These are phyloP conservation scores for Paracanthobrama guichenoti DNA, from an alignment of 2,113 vertebrate genomes.

Conservation along the genomic window DNA sequence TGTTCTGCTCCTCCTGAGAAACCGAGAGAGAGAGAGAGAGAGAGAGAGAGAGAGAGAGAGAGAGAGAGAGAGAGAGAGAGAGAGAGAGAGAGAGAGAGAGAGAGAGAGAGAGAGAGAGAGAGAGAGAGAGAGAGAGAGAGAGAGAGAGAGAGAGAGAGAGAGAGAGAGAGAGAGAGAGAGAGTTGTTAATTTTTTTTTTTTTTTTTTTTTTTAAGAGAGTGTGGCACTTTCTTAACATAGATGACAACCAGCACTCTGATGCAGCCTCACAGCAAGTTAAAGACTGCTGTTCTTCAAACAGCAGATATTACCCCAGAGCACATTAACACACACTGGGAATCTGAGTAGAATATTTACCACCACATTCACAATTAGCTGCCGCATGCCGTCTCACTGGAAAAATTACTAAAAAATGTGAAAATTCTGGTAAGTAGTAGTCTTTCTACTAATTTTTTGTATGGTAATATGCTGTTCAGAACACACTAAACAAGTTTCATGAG, in stretches of 20 bases:
- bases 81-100: too few relatives aligned
- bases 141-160: too few relatives aligned
- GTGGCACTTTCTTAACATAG: slow-evolving; percentile 12
- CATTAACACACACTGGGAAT: background rate
- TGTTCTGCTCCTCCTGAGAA: slow-evolving; percentile 81
- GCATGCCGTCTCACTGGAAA: background rate
- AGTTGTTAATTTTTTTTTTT: too few relatives aligned
- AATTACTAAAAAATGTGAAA: background rate
- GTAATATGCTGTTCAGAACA: background rate
- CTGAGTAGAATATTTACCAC: background rate
- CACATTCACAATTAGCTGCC: background rate
- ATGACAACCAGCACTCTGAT: background rate
- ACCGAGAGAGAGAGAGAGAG: background rate
- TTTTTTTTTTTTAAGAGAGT: slow-evolving; percentile 20
- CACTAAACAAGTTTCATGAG: background rate
- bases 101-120: too few relatives aligned
- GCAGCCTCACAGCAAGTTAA: slow-evolving; percentile 12
- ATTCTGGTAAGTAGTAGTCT: background rate
- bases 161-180: too few relatives aligned
- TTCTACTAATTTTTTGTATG: background rate
- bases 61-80: too few relatives aligned
- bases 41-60: too few relatives aligned
- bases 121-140: too few relatives aligned
- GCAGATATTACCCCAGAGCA: background rate
- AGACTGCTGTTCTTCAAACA: background rate